These are phyloP conservation scores for Drosophila sechellia DNA, from an alignment of 1,140 invertebrate genomes.

Conservation along the genomic window DNA sequence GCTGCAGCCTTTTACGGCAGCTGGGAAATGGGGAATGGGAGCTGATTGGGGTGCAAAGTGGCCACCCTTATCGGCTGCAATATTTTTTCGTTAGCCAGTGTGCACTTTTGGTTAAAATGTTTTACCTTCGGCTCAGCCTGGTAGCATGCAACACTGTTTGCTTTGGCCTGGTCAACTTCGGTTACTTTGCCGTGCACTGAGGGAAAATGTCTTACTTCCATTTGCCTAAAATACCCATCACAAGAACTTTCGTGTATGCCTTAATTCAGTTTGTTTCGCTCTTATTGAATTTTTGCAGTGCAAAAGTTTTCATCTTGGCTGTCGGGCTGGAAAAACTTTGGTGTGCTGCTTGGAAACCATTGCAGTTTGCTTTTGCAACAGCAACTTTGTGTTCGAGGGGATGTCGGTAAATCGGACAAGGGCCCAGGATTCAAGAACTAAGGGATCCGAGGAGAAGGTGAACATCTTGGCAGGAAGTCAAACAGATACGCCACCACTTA, in stretches of 20 bases:
- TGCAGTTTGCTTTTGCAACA: conserved; percentile 22
- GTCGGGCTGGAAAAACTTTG: conserved; percentile 36
- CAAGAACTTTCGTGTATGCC: no score
- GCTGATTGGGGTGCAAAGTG: conserved; percentile 35
- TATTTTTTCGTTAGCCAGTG: conserved; percentile 25
- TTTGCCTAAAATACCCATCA: no score
- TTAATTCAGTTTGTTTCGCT: no score
- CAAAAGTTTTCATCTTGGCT: conserved; percentile 25
- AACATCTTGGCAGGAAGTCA: conserved; percentile 38
- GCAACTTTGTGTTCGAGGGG: conserved; percentile 26
- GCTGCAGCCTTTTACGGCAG: conserved; percentile 41
- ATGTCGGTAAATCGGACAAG: conserved; percentile 19
- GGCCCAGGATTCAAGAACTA: background rate
- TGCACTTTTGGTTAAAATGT: conserved; percentile 48
- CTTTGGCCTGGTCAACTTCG: conserved; percentile 6
- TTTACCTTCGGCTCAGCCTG: conserved; percentile 31
- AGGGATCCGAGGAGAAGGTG: conserved; percentile 9
- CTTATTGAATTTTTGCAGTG: conserved; percentile 8
- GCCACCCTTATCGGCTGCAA: conserved; percentile 24
- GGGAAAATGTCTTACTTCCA: background rate
- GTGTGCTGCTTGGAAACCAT: conserved; percentile 31
- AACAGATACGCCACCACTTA: conserved; percentile 28
- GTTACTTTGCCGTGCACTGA: background rate
- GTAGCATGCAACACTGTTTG: conserved; percentile 53
- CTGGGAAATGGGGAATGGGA: conserved; percentile 1